Conservation (phyloP, 2,113 vertebrate species). For the Psilopsiagon aymara region DNA sequence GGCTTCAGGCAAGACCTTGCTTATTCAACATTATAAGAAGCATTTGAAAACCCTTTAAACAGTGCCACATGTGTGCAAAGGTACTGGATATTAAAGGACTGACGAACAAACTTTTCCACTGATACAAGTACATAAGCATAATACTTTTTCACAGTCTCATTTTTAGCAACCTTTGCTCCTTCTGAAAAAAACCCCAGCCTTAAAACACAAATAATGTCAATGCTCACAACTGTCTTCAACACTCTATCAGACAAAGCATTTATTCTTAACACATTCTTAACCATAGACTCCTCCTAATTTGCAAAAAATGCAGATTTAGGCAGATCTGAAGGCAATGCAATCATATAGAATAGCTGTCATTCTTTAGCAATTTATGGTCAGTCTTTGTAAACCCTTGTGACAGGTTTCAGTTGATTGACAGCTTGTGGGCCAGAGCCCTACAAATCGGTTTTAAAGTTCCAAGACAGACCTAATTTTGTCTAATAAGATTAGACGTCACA, state of each 20-base stretch:
- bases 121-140: not conserved
- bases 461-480: not conserved
- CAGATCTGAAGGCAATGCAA: not conserved
- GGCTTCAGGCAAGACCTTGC: slow-evolving; percentile 3
- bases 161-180: not conserved
- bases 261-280: not conserved
- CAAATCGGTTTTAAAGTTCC: not conserved
- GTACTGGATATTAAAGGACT: not conserved
- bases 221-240: not conserved
- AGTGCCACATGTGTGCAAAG: not conserved
- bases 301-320: not conserved
- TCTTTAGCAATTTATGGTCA: not conserved
- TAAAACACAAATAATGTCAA: not conserved
- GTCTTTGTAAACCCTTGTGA: not conserved
- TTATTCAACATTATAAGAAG: not conserved
- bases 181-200: not conserved
- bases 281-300: not conserved
- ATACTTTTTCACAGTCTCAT: not conserved
- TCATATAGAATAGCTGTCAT: not conserved
- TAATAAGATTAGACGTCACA: not conserved
- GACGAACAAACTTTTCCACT: not conserved
- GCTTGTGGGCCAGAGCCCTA: not conserved
- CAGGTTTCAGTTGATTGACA: not conserved
- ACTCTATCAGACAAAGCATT: not conserved
- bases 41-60: slow-evolving; percentile 12